Evolutionary conservation across 2,888 invertebrate genomes (phyloP).

Genomic region (Nephrotoma guestfalica): DNA sequence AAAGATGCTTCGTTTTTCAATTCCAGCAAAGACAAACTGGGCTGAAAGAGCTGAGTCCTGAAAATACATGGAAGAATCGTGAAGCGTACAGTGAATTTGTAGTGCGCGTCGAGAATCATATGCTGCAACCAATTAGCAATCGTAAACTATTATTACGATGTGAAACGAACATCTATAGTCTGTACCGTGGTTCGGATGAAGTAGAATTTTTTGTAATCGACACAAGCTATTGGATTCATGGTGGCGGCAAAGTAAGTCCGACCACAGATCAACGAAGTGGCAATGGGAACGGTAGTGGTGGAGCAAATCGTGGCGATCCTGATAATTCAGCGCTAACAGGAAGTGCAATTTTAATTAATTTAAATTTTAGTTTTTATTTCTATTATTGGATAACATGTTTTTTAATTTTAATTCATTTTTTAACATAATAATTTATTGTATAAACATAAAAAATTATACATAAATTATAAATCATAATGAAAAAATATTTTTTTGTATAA

Average conservation of each 20-base stretch:
- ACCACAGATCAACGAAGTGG: constrained; percentile 15
- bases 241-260: constrained; percentile 14
- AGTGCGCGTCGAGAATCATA: constrained; percentile 14
- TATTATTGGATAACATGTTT: neutral
- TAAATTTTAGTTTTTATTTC: neutral
- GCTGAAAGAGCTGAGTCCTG: constrained; percentile 8
- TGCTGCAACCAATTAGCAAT: constrained; percentile 8
- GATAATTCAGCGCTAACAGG: constrained; percentile 15
- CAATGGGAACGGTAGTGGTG: constrained; percentile 6
- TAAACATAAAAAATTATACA: neutral
- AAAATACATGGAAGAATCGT: constrained; percentile 8
- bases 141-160: constrained; percentile 14
- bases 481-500: constrained; percentile 1
- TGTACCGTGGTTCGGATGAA: constrained; percentile 13
- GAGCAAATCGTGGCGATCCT: constrained; percentile 14
- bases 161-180: constrained; percentile 14
- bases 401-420: neutral
- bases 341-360: constrained; percentile 5
- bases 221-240: constrained; percentile 12
- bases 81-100: constrained; percentile 15
- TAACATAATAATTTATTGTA: neutral
- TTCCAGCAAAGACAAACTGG: constrained; percentile 13
- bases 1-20: neutral
- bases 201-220: constrained; percentile 13
- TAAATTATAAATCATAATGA: neutral